phyloP scores from a whole-genome alignment of 2,797 vertebrate species.

The Brotogeris chrysoptera region DNA sequence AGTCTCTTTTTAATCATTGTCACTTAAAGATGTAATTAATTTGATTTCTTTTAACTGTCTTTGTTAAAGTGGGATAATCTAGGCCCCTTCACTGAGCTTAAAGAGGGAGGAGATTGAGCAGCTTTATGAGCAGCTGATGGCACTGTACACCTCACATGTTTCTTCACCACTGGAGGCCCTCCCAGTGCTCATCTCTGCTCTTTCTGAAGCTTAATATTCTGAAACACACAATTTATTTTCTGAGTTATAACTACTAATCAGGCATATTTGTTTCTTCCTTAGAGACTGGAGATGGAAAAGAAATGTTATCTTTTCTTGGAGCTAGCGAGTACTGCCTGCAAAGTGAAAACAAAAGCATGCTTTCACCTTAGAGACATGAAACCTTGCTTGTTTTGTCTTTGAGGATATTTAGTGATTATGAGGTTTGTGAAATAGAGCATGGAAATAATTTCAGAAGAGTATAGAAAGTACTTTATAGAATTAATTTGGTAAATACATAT shows the following conservation, averaged over 20 bases:
- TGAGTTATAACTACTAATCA: background rate
- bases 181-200: background rate
- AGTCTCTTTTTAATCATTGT: background rate
- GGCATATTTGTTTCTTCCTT: background rate
- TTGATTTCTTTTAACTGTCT: background rate
- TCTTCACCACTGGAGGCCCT: background rate
- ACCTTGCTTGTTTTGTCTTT: background rate
- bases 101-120: background rate
- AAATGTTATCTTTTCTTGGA: background rate
- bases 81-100: background rate
- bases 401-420: background rate
- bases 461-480: background rate
- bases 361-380: background rate
- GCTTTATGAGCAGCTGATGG: rapidly evolving
- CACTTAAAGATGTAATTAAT: background rate
- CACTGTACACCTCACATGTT: background rate
- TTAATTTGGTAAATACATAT: background rate
- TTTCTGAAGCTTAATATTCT: background rate
- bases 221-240: background rate
- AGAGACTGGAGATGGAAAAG: background rate
- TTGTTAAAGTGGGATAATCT: background rate
- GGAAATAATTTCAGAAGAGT: background rate
- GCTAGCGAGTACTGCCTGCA: background rate
- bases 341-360: background rate
- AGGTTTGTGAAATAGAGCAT: background rate